These are phyloP conservation scores for Thumatha senex DNA, from an alignment of 2,888 invertebrate genomes.

Conservation along the genomic window DNA sequence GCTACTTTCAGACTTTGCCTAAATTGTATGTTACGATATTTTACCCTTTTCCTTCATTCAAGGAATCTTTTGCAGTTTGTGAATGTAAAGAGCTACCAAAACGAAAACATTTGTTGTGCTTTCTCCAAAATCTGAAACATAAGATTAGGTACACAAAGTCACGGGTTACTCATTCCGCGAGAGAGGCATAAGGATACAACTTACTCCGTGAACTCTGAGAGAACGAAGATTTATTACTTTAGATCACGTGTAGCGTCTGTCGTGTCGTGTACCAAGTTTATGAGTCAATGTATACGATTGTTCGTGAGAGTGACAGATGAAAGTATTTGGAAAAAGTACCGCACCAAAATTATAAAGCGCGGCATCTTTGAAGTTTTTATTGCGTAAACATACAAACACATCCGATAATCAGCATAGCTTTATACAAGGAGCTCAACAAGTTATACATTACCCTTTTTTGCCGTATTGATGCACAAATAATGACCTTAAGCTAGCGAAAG, in stretches of 20 bases:
- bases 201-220: not conserved
- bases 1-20: no score
- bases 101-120: not conserved
- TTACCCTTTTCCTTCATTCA: not conserved
- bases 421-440: no score
- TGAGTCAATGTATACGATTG: not conserved
- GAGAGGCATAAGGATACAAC: not conserved
- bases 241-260: not conserved
- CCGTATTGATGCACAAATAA: no score
- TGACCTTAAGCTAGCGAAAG: no score
- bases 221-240: conserved; percentile 2
- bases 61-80: not conserved
- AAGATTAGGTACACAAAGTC: conserved; percentile 2
- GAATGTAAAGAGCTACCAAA: no score
- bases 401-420: no score
- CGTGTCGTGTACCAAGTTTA: not conserved
- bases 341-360: no score
- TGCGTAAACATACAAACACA: no score
- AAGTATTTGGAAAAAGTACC: not conserved
- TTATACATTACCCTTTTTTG: no score
- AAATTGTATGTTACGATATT: not conserved
- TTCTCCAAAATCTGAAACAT: not conserved
- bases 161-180: not conserved
- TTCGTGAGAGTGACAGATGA: not conserved
- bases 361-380: no score